Evolutionary conservation across 1,140 invertebrate genomes (phyloP).

Genomic region (Pygmarrhopalites habei): DNA sequence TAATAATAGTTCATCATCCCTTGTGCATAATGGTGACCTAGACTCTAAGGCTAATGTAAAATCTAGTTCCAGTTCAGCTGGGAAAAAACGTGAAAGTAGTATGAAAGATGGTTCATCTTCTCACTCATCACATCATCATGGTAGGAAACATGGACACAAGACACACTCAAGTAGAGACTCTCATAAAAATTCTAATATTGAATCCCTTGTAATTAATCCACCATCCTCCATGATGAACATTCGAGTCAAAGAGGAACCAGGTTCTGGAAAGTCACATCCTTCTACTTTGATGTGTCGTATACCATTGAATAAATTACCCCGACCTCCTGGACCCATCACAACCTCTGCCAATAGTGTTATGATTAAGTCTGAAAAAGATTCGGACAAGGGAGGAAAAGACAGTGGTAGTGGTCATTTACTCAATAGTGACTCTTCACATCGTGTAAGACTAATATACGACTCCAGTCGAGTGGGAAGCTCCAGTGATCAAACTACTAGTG

Average conservation of each 20-base stretch:
- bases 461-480: slow-evolving; percentile 32
- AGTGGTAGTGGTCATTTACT: background rate
- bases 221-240: background rate
- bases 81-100: slow-evolving; percentile 16
- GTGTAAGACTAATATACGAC: slow-evolving; percentile 16
- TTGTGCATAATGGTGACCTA: slow-evolving; percentile 19
- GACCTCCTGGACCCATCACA: slow-evolving; percentile 9
- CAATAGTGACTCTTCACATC: slow-evolving; percentile 1
- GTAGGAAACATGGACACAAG: slow-evolving; percentile 16
- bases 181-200: background rate
- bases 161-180: slow-evolving; percentile 7
- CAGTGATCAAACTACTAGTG: slow-evolving; percentile 21
- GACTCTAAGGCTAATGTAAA: slow-evolving; percentile 6
- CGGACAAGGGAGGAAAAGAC: background rate
- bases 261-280: background rate
- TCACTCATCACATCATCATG: slow-evolving; percentile 8
- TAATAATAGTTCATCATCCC: background rate
- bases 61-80: background rate
- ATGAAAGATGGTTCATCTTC: slow-evolving; percentile 9
- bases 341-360: background rate
- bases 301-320: slow-evolving; percentile 20
- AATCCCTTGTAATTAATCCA: background rate
- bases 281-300: slow-evolving; percentile 26
- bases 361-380: slow-evolving; percentile 14
- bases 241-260: slow-evolving; percentile 14